Conservation (phyloP, 2,797 vertebrate genomes). For the Lagorchestes hirsutus region DNA sequence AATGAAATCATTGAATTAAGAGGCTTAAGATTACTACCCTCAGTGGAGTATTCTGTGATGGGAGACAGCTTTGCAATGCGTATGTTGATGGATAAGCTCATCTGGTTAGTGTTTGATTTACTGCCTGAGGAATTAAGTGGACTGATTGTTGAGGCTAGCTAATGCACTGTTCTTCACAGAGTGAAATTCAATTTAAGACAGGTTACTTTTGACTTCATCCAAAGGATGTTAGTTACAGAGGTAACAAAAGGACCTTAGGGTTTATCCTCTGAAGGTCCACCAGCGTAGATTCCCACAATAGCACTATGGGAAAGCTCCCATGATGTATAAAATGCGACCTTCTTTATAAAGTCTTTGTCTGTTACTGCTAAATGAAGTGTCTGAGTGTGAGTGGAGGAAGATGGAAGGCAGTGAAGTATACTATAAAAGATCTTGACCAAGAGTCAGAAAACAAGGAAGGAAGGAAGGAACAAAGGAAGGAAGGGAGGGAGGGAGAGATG, state of each 20-base stretch:
- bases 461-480: not conserved
- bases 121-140: not conserved
- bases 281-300: not conserved
- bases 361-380: not conserved
- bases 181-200: not conserved
- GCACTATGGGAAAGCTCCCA: not conserved
- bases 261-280: not conserved
- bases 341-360: not conserved
- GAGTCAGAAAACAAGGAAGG: not conserved
- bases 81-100: not conserved
- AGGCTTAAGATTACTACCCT: not conserved
- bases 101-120: no score
- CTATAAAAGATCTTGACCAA: not conserved
- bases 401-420: not conserved
- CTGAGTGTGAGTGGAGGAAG: not conserved
- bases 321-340: not conserved
- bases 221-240: not conserved
- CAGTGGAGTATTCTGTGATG: not conserved
- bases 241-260: not conserved
- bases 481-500: fast-evolving
- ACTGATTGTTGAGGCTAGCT: not conserved
- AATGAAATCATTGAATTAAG: not conserved
- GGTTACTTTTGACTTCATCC: not conserved
- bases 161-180: not conserved
- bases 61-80: not conserved